A percentile compares a stretch with the other conserved stretches of the same genome.
Evolutionary conservation across 2,888 invertebrate genomes (phyloP).

Genomic region (Orthosia gracilis): DNA sequence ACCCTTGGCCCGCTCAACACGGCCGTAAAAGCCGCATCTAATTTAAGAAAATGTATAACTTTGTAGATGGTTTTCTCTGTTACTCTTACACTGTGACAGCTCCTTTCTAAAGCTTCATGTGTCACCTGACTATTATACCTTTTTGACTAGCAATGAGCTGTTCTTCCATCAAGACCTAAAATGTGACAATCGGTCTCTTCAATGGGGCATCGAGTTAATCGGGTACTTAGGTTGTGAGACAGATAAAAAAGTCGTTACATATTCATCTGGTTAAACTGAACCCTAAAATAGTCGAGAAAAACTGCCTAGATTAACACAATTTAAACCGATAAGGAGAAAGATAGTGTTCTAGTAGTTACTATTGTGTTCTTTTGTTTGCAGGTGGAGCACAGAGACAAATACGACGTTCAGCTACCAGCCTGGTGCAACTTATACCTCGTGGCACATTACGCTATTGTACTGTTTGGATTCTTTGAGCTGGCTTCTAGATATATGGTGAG

Average conservation of each 20-base stretch:
- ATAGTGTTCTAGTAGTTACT: background rate
- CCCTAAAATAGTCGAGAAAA: too few relatives aligned
- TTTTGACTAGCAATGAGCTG: too few relatives aligned
- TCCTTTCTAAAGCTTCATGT: background rate
- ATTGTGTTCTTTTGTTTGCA: constrained; percentile 73
- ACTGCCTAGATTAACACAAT: too few relatives aligned
- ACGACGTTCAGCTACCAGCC: constrained; percentile 92
- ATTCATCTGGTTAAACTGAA: too few relatives aligned
- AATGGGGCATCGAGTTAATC: too few relatives aligned
- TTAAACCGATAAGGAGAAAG: too few relatives aligned
- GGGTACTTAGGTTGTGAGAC: too few relatives aligned
- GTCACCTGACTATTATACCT: too few relatives aligned
- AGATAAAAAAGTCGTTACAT: too few relatives aligned
- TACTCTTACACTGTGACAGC: background rate
- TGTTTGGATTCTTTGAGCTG: constrained; percentile 93
- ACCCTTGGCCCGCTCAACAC: background rate
- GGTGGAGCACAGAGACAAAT: constrained; percentile 93
- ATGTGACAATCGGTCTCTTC: too few relatives aligned
- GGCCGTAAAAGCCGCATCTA: background rate
- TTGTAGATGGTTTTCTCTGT: background rate
- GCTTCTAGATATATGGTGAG: constrained; percentile 92
- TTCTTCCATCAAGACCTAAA: too few relatives aligned
- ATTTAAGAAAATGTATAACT: background rate
- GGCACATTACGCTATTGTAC: constrained; percentile 92
- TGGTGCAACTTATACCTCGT: constrained; percentile 94